phyloP scores from a whole-genome alignment of 92 coral and sea anemone species.

The Galaxea fascicularis region DNA sequence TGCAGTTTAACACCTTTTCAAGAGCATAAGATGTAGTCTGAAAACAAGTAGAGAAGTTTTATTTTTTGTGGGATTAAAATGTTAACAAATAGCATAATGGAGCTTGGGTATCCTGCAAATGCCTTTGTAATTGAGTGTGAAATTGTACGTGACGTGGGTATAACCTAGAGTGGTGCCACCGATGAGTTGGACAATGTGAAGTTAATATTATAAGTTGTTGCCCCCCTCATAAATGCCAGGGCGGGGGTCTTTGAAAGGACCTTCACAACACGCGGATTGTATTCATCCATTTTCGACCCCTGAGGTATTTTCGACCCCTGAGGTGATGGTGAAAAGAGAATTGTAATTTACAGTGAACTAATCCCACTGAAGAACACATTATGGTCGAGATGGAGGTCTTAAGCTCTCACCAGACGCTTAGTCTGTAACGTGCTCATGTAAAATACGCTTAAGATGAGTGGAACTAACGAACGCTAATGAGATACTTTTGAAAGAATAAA shows the following conservation, averaged over 20 bases:
- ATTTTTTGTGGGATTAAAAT: not conserved
- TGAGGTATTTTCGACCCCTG: slow-evolving; percentile 41
- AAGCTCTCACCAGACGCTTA: not conserved
- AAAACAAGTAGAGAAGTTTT: not conserved
- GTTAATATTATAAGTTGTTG: not conserved
- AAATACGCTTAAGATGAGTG: not conserved
- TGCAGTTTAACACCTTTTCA: slow-evolving; percentile 30
- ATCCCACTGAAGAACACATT: not conserved
- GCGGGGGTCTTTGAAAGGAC: slow-evolving; percentile 29
- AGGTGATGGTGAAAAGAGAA: slow-evolving; percentile 23
- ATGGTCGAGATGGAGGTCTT: not conserved
- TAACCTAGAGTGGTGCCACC: slow-evolving; percentile 1
- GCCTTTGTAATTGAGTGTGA: not conserved
- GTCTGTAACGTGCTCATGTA: not conserved
- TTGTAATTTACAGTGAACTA: slow-evolving; percentile 24
- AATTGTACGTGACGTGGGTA: not conserved
- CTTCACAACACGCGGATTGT: slow-evolving; percentile 43
- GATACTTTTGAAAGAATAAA: slow-evolving; percentile 10
- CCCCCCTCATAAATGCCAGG: slow-evolving; percentile 35
- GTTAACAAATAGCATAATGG: not conserved
- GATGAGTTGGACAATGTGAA: slow-evolving; percentile 9
- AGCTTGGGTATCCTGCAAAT: slow-evolving; percentile 8
- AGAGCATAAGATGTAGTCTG: not conserved
- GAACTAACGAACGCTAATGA: not conserved
- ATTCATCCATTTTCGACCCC: slow-evolving; percentile 27